Percentiles rank a stretch among this genome's conserved stretches.
phyloP scores from a whole-genome alignment of 1,140 invertebrate genomes.

The Cataglyphis hispanica region DNA sequence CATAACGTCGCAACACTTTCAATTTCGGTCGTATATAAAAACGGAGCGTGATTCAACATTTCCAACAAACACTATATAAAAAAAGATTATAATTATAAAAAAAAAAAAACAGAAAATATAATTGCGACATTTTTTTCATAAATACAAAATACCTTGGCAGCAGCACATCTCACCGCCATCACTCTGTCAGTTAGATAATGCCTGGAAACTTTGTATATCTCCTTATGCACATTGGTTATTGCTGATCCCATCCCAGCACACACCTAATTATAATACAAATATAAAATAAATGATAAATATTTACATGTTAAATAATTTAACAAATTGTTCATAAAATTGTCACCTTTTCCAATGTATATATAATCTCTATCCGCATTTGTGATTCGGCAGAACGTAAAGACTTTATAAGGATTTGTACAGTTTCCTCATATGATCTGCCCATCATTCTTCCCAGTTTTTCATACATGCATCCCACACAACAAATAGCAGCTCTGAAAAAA shows the following conservation, averaged over 20 bases:
- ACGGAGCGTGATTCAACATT: conserved; percentile 95
- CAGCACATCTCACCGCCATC: conserved; percentile 95
- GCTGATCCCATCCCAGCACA: conserved; percentile 95
- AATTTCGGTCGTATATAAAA: conserved; percentile 95
- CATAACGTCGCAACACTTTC: conserved; percentile 96
- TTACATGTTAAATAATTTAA: conserved; percentile 47
- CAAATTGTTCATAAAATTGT: neutral
- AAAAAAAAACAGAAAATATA: neutral
- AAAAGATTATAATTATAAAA: conserved; percentile 5
- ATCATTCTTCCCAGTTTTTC: conserved; percentile 99
- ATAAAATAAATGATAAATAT: conserved; percentile 24
- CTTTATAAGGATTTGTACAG: conserved; percentile 96
- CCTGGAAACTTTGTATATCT: conserved; percentile 95
- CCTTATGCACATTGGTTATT: conserved; percentile 95
- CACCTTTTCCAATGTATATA: conserved; percentile 97
- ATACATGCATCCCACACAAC: conserved; percentile 98
- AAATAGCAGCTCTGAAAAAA: conserved; percentile 95
- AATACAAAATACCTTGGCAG: conserved; percentile 90
- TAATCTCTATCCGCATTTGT: conserved; percentile 97
- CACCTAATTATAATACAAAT: conserved; percentile 85
- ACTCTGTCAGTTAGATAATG: conserved; percentile 95
- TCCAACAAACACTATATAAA: conserved; percentile 92
- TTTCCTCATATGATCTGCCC: conserved; percentile 99
- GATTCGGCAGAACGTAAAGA: conserved; percentile 98
- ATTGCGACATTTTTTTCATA: neutral